A percentile compares a stretch with the other conserved stretches of the same genome.
phyloP scores from a whole-genome alignment of 2,113 vertebrate genomes.

The Pungitius pungitius region DNA sequence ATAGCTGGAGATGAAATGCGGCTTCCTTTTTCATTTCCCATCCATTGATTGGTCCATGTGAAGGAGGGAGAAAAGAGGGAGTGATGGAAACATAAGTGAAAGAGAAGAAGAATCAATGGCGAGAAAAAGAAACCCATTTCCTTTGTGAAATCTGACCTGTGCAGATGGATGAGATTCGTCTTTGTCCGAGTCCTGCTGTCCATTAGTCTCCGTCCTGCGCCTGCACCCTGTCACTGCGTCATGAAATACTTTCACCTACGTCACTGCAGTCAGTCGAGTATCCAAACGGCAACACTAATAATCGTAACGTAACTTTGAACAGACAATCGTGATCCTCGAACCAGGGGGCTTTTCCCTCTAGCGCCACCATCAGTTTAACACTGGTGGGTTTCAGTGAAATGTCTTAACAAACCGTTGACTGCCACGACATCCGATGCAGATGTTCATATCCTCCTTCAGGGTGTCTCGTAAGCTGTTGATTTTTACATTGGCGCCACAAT shows the following conservation, averaged over 20 bases:
- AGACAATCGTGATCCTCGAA: too few species aligned
- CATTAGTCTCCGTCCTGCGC: conserved; percentile 34
- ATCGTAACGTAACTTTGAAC: background rate
- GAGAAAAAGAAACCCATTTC: conserved; percentile 65
- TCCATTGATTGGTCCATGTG: conserved; percentile 39
- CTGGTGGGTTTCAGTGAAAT: background rate
- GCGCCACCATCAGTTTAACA: background rate
- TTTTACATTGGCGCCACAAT: background rate
- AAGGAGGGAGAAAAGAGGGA: conserved; percentile 40
- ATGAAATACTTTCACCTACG: background rate
- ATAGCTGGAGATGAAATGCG: conserved; percentile 20
- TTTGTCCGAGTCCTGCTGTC: conserved; percentile 37
- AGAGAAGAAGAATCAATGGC: conserved; percentile 59
- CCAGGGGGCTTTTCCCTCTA: background rate
- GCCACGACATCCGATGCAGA: background rate
- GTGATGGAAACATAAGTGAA: conserved; percentile 49
- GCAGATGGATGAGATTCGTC: conserved; percentile 66
- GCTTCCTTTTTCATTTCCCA: conserved; percentile 24
- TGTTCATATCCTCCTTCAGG: background rate
- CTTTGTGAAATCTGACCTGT: conserved; percentile 60
- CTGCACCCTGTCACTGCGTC: background rate
- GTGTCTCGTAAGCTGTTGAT: background rate
- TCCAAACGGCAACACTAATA: background rate
- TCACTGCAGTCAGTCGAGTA: background rate
- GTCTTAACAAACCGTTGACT: background rate